Percentiles rank a stretch among this genome's conserved stretches.
These are phyloP conservation scores for Choreutis nemorana DNA, from an alignment of 2,888 invertebrate species.

Conservation along the genomic window DNA sequence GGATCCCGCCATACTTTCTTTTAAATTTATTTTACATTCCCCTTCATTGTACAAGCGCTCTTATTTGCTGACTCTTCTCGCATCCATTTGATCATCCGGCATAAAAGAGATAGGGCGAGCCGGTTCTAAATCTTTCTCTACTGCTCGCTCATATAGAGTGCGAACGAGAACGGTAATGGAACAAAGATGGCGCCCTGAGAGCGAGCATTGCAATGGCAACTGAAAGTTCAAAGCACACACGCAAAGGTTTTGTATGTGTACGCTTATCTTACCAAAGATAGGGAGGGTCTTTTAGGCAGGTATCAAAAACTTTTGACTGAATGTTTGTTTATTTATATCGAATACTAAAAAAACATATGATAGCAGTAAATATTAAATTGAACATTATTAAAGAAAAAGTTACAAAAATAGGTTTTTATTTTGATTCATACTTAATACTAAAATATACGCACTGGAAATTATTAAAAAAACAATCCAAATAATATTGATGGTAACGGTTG, in stretches of 20 bases:
- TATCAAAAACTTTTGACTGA: not conserved
- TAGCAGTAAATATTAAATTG: too few relatives aligned
- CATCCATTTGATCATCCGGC: constrained; percentile 13
- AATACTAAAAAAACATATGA: too few relatives aligned
- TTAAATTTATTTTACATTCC: constrained; percentile 49
- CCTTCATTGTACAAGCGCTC: constrained; percentile 25
- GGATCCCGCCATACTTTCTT: constrained; percentile 29
- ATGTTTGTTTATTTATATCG: too few relatives aligned
- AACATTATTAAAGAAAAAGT: too few relatives aligned
- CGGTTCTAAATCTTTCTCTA: constrained; percentile 21
- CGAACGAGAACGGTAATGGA: constrained; percentile 33
- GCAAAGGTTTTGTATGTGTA: constrained; percentile 23
- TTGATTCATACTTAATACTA: too few relatives aligned
- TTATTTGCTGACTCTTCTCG: constrained; percentile 34
- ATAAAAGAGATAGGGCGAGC: constrained; percentile 28
- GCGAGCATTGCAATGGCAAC: constrained; percentile 31
- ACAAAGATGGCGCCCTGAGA: constrained; percentile 52
- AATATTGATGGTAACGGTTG: too few relatives aligned
- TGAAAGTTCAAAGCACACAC: constrained; percentile 43
- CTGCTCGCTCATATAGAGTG: constrained; percentile 1
- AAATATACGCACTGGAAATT: too few relatives aligned
- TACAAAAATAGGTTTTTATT: too few relatives aligned
- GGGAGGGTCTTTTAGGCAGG: constrained; percentile 24
- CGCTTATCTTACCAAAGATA: constrained; percentile 27
- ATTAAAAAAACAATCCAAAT: too few relatives aligned